Conservation (phyloP, 2,888 invertebrate genomes). For the Agrochola circellaris region DNA sequence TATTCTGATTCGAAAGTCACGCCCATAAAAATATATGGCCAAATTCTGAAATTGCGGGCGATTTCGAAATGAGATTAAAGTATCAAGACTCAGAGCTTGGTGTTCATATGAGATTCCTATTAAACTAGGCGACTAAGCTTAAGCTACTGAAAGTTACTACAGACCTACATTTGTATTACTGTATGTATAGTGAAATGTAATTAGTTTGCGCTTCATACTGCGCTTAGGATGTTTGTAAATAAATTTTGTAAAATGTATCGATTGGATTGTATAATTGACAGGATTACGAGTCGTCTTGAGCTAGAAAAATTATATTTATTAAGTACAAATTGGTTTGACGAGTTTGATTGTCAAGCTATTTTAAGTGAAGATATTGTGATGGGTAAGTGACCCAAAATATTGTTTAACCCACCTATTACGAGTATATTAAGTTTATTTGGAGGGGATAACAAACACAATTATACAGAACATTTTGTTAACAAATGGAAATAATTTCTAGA, state of each 20-base stretch:
- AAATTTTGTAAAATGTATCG: conserved; percentile 60
- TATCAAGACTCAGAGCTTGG: conserved; percentile 58
- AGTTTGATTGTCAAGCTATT: background rate
- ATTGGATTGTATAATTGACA: conserved; percentile 28
- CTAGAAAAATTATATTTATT: background rate
- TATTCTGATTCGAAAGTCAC: conserved; percentile 40
- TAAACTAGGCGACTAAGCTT: conserved; percentile 69
- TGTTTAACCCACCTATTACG: conserved; percentile 23
- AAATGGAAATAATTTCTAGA: background rate
- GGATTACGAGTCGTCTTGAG: conserved; percentile 44
- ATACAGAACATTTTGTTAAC: no score
- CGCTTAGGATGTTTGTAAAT: conserved; percentile 66
- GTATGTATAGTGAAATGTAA: conserved; percentile 66
- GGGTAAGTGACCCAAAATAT: background rate
- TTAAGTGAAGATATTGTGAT: background rate
- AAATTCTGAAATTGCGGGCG: conserved; percentile 49
- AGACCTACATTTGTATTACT: conserved; percentile 68
- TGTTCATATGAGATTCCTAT: conserved; percentile 69
- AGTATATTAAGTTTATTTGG: conserved; percentile 14
- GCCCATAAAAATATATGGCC: conserved; percentile 32
- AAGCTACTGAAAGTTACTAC: conserved; percentile 76
- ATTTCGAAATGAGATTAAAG: conserved; percentile 60
- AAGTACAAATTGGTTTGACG: background rate
- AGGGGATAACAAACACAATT: background rate
- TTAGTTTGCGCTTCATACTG: conserved; percentile 57